Percentiles rank a stretch among this genome's conserved stretches.
phyloP scores from a whole-genome alignment of 2,113 vertebrate genomes.

The Cichladusa arquata region DNA sequence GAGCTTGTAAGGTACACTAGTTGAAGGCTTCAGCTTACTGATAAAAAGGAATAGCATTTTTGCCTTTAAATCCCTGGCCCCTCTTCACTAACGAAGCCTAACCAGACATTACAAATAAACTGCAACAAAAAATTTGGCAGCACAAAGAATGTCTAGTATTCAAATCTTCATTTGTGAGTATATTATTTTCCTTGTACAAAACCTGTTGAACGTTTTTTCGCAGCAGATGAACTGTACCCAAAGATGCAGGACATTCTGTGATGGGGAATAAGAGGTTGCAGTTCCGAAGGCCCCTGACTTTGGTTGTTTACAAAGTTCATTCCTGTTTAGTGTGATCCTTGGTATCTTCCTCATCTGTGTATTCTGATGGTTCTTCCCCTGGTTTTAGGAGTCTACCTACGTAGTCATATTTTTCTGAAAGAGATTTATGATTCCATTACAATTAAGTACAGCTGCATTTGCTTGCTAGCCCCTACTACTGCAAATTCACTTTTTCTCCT shows the following conservation, averaged over 20 bases:
- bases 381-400: conserved; percentile 98
- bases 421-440: conserved; percentile 46
- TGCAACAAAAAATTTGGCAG: conserved; percentile 69
- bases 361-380: conserved; percentile 97
- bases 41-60: conserved; percentile 59
- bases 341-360: conserved; percentile 98
- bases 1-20: conserved; percentile 59
- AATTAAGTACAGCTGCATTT: conserved; percentile 6
- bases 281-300: conserved; percentile 91
- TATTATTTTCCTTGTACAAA: conserved; percentile 74
- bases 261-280: conserved; percentile 76
- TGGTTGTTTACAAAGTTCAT: conserved; percentile 89
- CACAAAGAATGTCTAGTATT: conserved; percentile 71
- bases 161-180: conserved; percentile 73
- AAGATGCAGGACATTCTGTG: conserved; percentile 73
- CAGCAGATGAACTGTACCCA: conserved; percentile 76
- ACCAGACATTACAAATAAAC: conserved; percentile 74
- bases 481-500: background rate
- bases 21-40: conserved; percentile 65
- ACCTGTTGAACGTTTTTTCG: conserved; percentile 72
- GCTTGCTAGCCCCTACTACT: background rate
- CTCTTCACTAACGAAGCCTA: conserved; percentile 68
- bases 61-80: conserved; percentile 67
- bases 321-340: conserved; percentile 98
- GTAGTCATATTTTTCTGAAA: conserved; percentile 97